Evolutionary conservation across 2,888 invertebrate species (phyloP).

Genomic region (Pristionchus arcanus): DNA sequence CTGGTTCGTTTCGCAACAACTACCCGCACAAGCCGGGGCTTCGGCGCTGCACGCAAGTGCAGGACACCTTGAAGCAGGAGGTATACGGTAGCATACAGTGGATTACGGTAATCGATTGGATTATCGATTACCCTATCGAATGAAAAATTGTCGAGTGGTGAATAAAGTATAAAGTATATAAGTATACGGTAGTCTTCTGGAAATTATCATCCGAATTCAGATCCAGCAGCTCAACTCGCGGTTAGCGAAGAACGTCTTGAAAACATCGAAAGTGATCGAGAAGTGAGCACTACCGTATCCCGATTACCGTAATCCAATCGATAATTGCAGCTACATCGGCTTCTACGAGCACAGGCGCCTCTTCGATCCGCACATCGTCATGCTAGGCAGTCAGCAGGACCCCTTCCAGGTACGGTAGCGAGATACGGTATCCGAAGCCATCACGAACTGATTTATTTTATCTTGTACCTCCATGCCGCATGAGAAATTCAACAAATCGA

Average conservation of each 20-base stretch:
- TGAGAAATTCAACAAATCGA: neutral
- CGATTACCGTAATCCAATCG: neutral
- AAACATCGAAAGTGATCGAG: slow-evolving; percentile 94
- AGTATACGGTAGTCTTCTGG: neutral
- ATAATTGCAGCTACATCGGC: slow-evolving; percentile 66
- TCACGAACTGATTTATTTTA: neutral
- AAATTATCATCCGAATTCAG: slow-evolving; percentile 69
- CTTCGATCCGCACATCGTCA: slow-evolving; percentile 94
- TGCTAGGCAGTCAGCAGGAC: slow-evolving; percentile 86
- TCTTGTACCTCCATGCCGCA: neutral
- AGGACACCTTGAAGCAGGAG: slow-evolving; percentile 84
- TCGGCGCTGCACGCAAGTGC: slow-evolving; percentile 76
- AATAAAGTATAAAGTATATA: no score
- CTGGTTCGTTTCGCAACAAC: slow-evolving; percentile 69
- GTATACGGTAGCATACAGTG: slow-evolving; percentile 73
- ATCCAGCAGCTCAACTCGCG: slow-evolving; percentile 83
- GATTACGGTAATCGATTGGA: no score
- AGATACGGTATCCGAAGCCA: no score
- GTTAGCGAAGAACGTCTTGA: slow-evolving; percentile 90
- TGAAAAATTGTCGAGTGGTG: no score
- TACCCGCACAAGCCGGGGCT: slow-evolving; percentile 75
- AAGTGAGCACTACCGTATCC: slow-evolving; percentile 84
- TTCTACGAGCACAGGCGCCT: slow-evolving; percentile 91
- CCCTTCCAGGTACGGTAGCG: slow-evolving; percentile 59
- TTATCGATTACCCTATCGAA: no score